These are phyloP conservation scores for Antheraea mylitta DNA, from an alignment of 1,140 invertebrate species.

Conservation along the genomic window DNA sequence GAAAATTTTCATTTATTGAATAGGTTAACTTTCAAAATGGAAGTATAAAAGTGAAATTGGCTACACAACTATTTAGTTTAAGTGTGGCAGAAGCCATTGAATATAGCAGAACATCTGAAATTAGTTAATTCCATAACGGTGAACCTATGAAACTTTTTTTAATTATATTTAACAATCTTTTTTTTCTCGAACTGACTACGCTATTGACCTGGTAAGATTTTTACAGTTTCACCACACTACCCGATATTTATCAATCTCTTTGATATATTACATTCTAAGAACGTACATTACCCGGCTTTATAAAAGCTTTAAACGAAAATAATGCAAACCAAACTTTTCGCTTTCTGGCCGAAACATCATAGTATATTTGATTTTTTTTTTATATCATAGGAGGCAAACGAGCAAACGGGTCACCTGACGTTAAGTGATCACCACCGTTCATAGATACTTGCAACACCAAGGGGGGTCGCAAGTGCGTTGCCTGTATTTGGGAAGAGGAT, in stretches of 20 bases:
- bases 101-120: slow-evolving; percentile 20
- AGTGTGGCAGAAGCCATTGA: slow-evolving; percentile 24
- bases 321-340: slow-evolving; percentile 11
- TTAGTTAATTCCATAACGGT: slow-evolving; percentile 14
- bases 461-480: too few relatives aligned
- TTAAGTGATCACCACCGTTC: too few relatives aligned
- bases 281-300: slow-evolving; percentile 12
- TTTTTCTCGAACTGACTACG: too few relatives aligned
- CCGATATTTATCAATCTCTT: slow-evolving; percentile 26
- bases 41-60: slow-evolving; percentile 33
- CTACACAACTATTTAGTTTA: slow-evolving; percentile 28
- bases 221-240: too few relatives aligned
- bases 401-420: too few relatives aligned
- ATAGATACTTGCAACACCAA: too few relatives aligned
- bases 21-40: slow-evolving; percentile 26
- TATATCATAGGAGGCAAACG: too few relatives aligned
- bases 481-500: too few relatives aligned
- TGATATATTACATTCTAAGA: slow-evolving; percentile 21
- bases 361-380: too few relatives aligned
- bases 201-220: too few relatives aligned
- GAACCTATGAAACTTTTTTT: slow-evolving; percentile 15
- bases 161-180: slow-evolving; percentile 21
- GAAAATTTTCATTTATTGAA: slow-evolving; percentile 23
- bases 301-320: slow-evolving; percentile 6
- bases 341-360: slow-evolving; percentile 7